A percentile compares a stretch with the other conserved stretches of the same genome.
phyloP scores from a whole-genome alignment of 1,140 invertebrate species.

The Psilanteris sp. region DNA sequence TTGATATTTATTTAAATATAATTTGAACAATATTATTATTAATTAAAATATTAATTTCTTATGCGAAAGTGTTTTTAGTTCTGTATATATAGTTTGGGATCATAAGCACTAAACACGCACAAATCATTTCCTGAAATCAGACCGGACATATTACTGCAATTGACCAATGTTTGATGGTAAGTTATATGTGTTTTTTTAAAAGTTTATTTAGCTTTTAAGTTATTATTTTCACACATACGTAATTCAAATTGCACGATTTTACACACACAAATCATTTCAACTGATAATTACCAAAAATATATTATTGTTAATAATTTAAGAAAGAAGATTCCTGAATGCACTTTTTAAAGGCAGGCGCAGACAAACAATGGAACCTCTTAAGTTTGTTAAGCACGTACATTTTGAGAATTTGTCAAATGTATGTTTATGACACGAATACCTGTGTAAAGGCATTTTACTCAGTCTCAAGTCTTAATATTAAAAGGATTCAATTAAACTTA shows the following conservation, averaged over 20 bases:
- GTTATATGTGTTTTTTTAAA: constrained; percentile 35
- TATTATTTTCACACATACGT: too few relatives aligned
- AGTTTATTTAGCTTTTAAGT: too few relatives aligned
- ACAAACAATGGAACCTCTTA: constrained; percentile 10
- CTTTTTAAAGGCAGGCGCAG: too few relatives aligned
- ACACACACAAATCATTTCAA: too few relatives aligned
- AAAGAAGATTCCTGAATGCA: too few relatives aligned
- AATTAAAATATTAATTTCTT: constrained; percentile 14
- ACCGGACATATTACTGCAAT: constrained; percentile 69
- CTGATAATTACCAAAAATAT: too few relatives aligned
- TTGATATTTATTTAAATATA: too few relatives aligned
- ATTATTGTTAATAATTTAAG: too few relatives aligned
- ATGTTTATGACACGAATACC: constrained; percentile 9
- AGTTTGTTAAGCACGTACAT: constrained; percentile 18
- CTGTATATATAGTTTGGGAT: constrained; percentile 71
- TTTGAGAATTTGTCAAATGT: constrained; percentile 17
- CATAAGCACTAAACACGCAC: constrained; percentile 52
- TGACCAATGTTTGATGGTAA: constrained; percentile 77
- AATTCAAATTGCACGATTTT: too few relatives aligned
- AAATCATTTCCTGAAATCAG: constrained; percentile 71
- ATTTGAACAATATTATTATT: background rate
- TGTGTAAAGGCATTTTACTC: constrained; percentile 5
- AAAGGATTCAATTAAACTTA: too few relatives aligned
- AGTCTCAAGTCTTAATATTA: too few relatives aligned
- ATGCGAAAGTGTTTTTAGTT: constrained; percentile 71